Evolutionary conservation across 1,140 invertebrate genomes (phyloP), one percentile per base, ranked within the genome.

Genomic region (Bombus impatiens): DNA sequence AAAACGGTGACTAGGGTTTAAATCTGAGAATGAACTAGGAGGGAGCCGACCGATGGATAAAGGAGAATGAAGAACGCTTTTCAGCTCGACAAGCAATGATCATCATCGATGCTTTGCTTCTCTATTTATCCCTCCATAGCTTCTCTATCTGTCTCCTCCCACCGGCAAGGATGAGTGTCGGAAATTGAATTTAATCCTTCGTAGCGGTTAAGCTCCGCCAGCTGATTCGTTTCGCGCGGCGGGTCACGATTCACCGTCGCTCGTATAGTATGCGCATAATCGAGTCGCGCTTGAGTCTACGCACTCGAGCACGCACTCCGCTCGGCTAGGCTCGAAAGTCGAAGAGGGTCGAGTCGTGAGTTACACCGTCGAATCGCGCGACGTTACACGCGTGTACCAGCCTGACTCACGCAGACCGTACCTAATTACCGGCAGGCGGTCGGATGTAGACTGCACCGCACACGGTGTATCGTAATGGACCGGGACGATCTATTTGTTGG

Each of bases 361-460:
- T 90, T 90, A 87, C 83, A 87, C 80, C 82, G 84, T 90, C 86
- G 88, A 90, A 90, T 90, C 83, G 89, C 78, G 79, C 74, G 68
- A 80, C 79, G 88, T 90, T 90, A 89, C 78, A 89, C 86, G 86
- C 88, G 80, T 76, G 62, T 67, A 82, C 15, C 67, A 15, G 74
- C 15, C 75, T 42, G 70, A 65, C 79, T 90, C 88, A 86, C 86
- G 88, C 80, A 71, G 86, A 88, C 88, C 89, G 86, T 90, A 47
- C 86, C 89, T 90, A 90, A 90, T 90, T 90, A 90, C 82, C 88
- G 81, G 82, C 88, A 86, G 88, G 88, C 87, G 88, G 88, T 89
- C 88, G 89, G 70, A 78, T 57, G 88, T 59, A 82, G 89, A 44
- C 78, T 47, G 62, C 86, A 32, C 85, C 88, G 85, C 89, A 90